Conservation (phyloP, 2,797 vertebrate genomes). For the Yasuhikotakia modesta region DNA sequence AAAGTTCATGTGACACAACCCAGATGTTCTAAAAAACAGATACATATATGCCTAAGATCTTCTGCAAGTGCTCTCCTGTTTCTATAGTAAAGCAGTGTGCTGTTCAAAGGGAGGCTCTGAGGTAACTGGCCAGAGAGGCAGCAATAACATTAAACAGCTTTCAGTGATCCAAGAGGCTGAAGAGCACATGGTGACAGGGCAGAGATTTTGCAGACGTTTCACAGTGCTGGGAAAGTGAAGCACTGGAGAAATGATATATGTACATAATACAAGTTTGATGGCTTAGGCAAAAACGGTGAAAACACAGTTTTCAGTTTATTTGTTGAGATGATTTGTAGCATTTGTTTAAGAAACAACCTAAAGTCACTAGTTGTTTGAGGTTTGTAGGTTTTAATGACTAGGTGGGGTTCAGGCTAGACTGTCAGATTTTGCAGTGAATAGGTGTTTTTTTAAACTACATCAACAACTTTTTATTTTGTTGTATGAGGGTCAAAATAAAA, state of each 20-base stretch:
- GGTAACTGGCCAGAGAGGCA: slow-evolving; percentile 13
- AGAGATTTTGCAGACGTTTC: slow-evolving; percentile 43
- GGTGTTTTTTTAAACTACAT: neutral
- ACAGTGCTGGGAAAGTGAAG: slow-evolving; percentile 23
- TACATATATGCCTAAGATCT: slow-evolving; percentile 17
- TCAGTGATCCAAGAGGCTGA: slow-evolving; percentile 12
- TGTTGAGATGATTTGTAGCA: slow-evolving; percentile 6
- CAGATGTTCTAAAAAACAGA: slow-evolving; percentile 38
- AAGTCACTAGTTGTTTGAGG: neutral
- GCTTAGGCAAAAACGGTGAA: slow-evolving; percentile 8
- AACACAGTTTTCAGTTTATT: slow-evolving; percentile 2
- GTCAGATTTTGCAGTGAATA: neutral
- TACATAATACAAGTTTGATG: neutral
- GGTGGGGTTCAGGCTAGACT: neutral
- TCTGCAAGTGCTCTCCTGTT: slow-evolving; percentile 16
- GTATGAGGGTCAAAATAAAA: neutral
- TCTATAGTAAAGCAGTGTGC: slow-evolving; percentile 17
- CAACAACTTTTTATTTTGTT: neutral
- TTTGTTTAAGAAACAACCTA: neutral
- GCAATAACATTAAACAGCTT: slow-evolving; percentile 37
- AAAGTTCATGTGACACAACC: slow-evolving; percentile 36
- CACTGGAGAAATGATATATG: neutral
- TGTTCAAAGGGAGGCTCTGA: slow-evolving; percentile 24
- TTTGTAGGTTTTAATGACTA: slow-evolving; percentile 1
- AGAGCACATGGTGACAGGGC: slow-evolving; percentile 39